Evolutionary conservation across 2,797 vertebrate genomes (phyloP), one percentile per base, ranked within the genome.

Genomic region (Distichodus sexfasciatus): DNA sequence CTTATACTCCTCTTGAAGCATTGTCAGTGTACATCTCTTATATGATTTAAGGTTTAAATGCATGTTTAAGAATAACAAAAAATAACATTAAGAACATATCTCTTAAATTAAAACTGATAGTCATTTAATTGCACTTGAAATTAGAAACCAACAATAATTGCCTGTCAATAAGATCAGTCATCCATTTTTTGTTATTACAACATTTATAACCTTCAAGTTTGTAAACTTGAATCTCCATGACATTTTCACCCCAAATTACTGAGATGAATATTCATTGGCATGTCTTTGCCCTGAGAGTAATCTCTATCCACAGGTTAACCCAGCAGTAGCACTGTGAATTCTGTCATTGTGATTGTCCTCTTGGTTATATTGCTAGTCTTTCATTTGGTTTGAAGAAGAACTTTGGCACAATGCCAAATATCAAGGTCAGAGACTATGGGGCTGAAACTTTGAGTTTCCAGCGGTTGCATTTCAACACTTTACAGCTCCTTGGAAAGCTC

Each of bases 91-190:
- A 64, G 51, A 66, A n/a, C 21, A 68, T 53, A 14, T 70, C 23
- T 33, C 63, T 46, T 74, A 69, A 73, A 31, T 80, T 54, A 78
- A 50, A 24, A 80, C 72, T 66, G 23, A 65, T 33, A 50, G 57
- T 70, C 61, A 55, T 64, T 79, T 88, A 88, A 90, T 88, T 90
- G 89, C 88, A 88, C 85, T 88, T 89, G 63, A 84, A 80, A 62
- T 48, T 58, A 70, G 14, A 75, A 67, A 70, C 26, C 35, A 44
- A 66, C 40, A 36, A 19, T 58, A 44, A 54, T 59, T 15, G 17
- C 55, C 19, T 36, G 74, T 72, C 71, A 43, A 81, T 69, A 58
- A 62, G 51, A 63, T 57, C n/a, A 59, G 55, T 21, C 12, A 14
- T 62, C 29, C 28, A 26, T 29, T 66, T 41, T 40, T 57, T 57